Evolutionary conservation across 1,140 invertebrate species (phyloP), one percentile per base, ranked within the genome.

Genomic region (Pseudachorutes palmiensis): DNA sequence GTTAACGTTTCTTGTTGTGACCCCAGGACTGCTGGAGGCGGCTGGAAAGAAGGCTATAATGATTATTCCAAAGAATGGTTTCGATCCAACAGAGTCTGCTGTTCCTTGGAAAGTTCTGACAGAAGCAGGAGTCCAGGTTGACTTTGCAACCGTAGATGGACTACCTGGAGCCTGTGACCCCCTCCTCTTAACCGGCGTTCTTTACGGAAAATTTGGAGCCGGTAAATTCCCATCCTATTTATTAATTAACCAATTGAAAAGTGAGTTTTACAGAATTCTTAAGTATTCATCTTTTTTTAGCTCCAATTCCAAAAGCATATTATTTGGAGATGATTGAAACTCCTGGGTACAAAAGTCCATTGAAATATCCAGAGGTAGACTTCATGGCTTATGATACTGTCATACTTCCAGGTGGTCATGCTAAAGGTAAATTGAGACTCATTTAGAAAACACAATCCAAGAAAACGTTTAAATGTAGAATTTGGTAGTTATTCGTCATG

Each of bases 401-500:
- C 9, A 51, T 73, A 14, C 51, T 73, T 2, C 72, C 72, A 14
- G 72, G 72, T 12, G 72, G 72, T 29, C 72, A 73, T 55, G 72
- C 72, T 1, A 48, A 66, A 69, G 72, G 72, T 70, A 49, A n/a
- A n/a, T n/a, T n/a, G n/a, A n/a, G n/a, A n/a, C n/a, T n/a, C n/a
- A 30, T 5, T 29, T 32, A 26, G 12, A 55, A 55, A 55, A 55
- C 24, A 24, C 32, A 61, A 14, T n/a, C n/a, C n/a, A n/a, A n/a
- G n/a, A n/a, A n/a, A n/a, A n/a, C n/a, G n/a, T n/a, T n/a, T n/a
- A n/a, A n/a, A n/a, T n/a, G n/a, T n/a, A n/a, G n/a, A n/a, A n/a
- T n/a, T n/a, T n/a, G n/a, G n/a, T n/a, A n/a, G n/a, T n/a, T n/a
- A n/a, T n/a, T n/a, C n/a, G n/a, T n/a, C n/a, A n/a, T n/a, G n/a